Percentiles rank a stretch among this genome's conserved stretches.
Evolutionary conservation across 2,888 invertebrate species (phyloP).

Genomic region (Rhopalosiphum nymphaeae): DNA sequence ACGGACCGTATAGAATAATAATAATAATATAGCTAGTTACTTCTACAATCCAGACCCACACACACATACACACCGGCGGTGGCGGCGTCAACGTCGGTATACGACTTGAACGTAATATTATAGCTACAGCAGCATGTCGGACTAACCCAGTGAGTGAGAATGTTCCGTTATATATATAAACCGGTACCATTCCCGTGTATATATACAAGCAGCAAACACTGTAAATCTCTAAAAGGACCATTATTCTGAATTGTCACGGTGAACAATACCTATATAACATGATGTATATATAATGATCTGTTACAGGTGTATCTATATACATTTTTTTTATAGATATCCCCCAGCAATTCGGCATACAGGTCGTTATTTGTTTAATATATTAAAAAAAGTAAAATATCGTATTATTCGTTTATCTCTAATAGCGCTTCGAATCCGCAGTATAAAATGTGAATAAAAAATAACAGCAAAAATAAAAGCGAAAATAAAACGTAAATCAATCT

Average conservation of each 20-base stretch:
- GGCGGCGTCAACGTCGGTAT: not conserved
- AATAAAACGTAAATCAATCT: not conserved
- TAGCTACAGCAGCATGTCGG: not conserved
- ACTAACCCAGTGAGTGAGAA: slow-evolving; percentile 49
- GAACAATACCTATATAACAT: slow-evolving; percentile 17
- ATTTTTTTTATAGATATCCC: not conserved
- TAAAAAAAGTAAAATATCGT: not conserved
- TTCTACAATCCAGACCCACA: not conserved
- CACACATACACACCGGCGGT: not conserved
- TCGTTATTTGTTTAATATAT: not conserved
- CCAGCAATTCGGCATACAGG: not conserved
- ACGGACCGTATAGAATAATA: not conserved
- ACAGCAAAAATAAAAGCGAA: not conserved
- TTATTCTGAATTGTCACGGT: slow-evolving; percentile 63
- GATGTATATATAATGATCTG: slow-evolving; percentile 40
- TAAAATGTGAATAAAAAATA: not conserved
- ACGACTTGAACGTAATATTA: not conserved
- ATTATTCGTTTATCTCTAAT: not conserved
- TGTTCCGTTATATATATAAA: slow-evolving; percentile 54
- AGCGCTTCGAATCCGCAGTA: not conserved
- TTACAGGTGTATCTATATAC: not conserved
- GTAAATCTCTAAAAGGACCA: slow-evolving; percentile 57
- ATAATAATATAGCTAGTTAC: not conserved
- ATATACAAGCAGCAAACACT: slow-evolving; percentile 30
- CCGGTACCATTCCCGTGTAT: slow-evolving; percentile 31